These are phyloP conservation scores for Drosophila paracracens DNA, from an alignment of 2,888 invertebrate species.

Conservation along the genomic window DNA sequence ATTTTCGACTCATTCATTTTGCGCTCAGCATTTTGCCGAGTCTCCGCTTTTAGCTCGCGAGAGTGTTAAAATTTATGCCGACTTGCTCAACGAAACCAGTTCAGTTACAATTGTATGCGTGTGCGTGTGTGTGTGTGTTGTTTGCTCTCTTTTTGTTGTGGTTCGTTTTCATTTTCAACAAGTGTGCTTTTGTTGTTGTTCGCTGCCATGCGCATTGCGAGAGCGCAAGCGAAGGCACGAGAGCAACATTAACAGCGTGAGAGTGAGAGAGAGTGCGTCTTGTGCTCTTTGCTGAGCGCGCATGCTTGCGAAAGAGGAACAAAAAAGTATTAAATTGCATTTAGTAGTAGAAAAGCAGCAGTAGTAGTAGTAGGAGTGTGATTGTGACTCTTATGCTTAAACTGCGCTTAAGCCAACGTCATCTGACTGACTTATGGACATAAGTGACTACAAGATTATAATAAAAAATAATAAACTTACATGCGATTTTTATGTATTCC, in stretches of 20 bases:
- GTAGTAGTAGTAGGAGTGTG: slow-evolving; percentile 15
- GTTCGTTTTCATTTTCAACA: slow-evolving; percentile 80
- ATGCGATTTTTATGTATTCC: slow-evolving; percentile 7
- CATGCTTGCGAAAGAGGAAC: slow-evolving; percentile 53
- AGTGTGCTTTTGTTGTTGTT: slow-evolving; percentile 81
- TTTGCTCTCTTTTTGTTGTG: slow-evolving; percentile 49
- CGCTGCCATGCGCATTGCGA: slow-evolving; percentile 58
- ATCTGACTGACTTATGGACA: not conserved
- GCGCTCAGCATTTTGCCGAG: slow-evolving; percentile 52
- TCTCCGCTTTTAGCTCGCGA: slow-evolving; percentile 32
- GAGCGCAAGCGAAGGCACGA: slow-evolving; percentile 10
- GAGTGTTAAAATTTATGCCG: slow-evolving; percentile 39
- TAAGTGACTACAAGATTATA: not conserved
- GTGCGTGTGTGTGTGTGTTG: slow-evolving; percentile 5
- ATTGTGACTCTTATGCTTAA: not conserved
- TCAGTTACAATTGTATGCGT: slow-evolving; percentile 46
- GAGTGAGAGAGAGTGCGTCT: not conserved
- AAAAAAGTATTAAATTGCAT: slow-evolving; percentile 56
- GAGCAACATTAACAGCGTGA: slow-evolving; percentile 9
- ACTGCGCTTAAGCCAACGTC: not conserved
- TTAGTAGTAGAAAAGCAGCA: slow-evolving; percentile 61
- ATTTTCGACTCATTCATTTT: slow-evolving; percentile 69
- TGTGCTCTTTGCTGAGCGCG: slow-evolving; percentile 68
- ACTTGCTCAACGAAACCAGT: slow-evolving; percentile 61
- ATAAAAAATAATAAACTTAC: slow-evolving; percentile 1